Base-by-base conservation (phyloP, 2,113 vertebrate genomes). In the Gymnobelideus leadbeateri region DNA sequence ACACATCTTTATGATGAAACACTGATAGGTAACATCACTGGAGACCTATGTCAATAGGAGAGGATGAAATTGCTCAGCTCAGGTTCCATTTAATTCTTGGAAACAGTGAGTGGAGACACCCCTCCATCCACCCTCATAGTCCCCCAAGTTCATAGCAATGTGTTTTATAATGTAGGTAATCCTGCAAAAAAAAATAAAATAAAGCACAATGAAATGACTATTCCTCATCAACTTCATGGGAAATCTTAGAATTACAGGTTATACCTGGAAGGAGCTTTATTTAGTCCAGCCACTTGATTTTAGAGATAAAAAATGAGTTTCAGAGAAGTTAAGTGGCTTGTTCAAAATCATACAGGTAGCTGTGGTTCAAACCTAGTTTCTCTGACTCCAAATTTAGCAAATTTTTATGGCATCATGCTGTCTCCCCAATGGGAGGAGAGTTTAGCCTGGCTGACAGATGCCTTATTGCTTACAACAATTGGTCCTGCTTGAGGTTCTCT, bases 1-100 rank as follows among this genome's bases (percentile, higher is more conserved):
- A 24, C 94, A 94, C 95, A 97, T 96, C 95, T 97, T 96, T 98
- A 96, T 96, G 96, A 97, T 97, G 97, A 98, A 98, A 98, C 97
- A 98, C 96, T 94, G 68, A 95, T 96, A 95, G 95, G 94, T 92
- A 90, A 96, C 97, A 97, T 95, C 68, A n/a, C 68, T 77, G 68
- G 16, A 77, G 19, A 43, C n/a, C 68, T 98, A 95, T 92, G 8
- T 84, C 53, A 23, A 3, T 91, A 52, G 46, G 51, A 23, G 14
- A 54, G 53, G 6, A 54, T 24, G 31, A 95, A 93, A 47, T 94
- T 26, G 26, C 91, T 96, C 95, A 96, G 89, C 89, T 97, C 93
- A 95, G 37, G 68, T 77, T 77, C 37, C 25, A 8, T 77, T 77
- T 43, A 21, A 43, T 77, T 77, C 14, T 16, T n/a, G 31, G 37